Evolutionary conservation across 2,797 vertebrate species (phyloP), one percentile per base, ranked within the genome.

Genomic region (Chromobotia macracanthus): DNA sequence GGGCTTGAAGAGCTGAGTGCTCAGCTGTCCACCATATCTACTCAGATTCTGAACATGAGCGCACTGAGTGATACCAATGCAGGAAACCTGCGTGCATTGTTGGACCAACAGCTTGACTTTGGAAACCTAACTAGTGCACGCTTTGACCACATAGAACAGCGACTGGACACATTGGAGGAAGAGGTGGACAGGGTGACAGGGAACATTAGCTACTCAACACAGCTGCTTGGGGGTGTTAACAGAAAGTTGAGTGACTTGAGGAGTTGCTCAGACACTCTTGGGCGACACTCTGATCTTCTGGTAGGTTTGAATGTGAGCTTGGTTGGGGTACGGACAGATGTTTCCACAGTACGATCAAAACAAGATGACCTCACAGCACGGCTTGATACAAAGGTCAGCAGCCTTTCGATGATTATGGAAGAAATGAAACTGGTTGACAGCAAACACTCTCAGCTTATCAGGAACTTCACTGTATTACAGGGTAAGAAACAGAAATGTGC

Each of bases 371-470:
- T 99, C 90, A 91, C 94, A 25, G 91, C 92, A 0, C 92, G 96
- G 65, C 86, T 99, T 89, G 97, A 99, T 84, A 94, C 93, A 48
- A 97, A 99, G 91, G 95, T 99, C 82, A 95, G 94, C 86, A 96
- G 93, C 84, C 93, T 99, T 77, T 97, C 95, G 0, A 89, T 96
- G 67, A 93, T 99, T 79, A 98, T 97, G 96, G 96, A 98, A 90
- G 97, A 99, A 92, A 97, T 99, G 97, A 98, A 98, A 85, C 84
- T 98, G 72, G 97, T 99, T 66, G 97, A 99, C 91, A 96, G 92
- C 87, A 97, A 95, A 85, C 97, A 99, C 73, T 96, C 96, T 13
- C 97, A 98, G 77, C 95, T 99, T 18, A 98, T 98, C 89, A 97
- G 95, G 87, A 99, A 99, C 89, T 98, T 99, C 89, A 99, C 97